A percentile compares a stretch with the other conserved stretches of the same genome.
phyloP scores from a whole-genome alignment of 2,888 invertebrate genomes.

The Euplagia quadripunctaria region DNA sequence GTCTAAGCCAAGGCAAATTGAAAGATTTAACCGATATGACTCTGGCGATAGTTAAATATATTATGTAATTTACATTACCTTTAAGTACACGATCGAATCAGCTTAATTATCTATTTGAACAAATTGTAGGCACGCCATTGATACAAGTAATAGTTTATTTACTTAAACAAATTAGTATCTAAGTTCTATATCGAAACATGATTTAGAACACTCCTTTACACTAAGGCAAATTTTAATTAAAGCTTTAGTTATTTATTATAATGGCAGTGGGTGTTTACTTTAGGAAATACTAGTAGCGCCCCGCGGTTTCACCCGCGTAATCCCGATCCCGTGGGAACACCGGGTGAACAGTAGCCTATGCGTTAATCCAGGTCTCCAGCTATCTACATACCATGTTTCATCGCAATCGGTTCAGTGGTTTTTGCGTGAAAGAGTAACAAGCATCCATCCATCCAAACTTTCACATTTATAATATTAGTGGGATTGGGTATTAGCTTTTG shows the following conservation, averaged over 20 bases:
- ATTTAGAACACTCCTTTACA: background rate
- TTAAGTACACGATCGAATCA: slow-evolving; percentile 24
- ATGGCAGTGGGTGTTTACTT: background rate
- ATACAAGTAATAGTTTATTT: slow-evolving; percentile 26
- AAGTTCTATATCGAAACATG: background rate
- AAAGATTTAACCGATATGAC: slow-evolving; percentile 21
- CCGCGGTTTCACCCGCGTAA: too few species aligned
- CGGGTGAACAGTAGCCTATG: too few species aligned
- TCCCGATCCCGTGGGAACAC: too few species aligned
- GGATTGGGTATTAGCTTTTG: background rate
- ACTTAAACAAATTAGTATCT: slow-evolving; percentile 17
- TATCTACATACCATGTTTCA: too few species aligned
- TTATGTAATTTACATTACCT: slow-evolving; percentile 15
- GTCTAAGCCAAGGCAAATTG: slow-evolving; percentile 7
- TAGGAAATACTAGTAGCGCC: background rate
- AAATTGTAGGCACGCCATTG: slow-evolving; percentile 24
- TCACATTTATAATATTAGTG: too few species aligned
- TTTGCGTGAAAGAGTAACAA: too few species aligned
- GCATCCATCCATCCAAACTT: too few species aligned
- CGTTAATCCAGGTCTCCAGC: too few species aligned
- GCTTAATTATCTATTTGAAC: slow-evolving; percentile 26
- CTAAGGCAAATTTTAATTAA: background rate
- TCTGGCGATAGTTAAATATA: slow-evolving; percentile 22
- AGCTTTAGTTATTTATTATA: background rate
- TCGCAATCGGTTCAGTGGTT: too few species aligned